Percentiles rank a stretch among this genome's conserved stretches.
These are phyloP conservation scores for Tachysurus vachellii DNA, from an alignment of 2,113 vertebrate genomes.

Conservation along the genomic window DNA sequence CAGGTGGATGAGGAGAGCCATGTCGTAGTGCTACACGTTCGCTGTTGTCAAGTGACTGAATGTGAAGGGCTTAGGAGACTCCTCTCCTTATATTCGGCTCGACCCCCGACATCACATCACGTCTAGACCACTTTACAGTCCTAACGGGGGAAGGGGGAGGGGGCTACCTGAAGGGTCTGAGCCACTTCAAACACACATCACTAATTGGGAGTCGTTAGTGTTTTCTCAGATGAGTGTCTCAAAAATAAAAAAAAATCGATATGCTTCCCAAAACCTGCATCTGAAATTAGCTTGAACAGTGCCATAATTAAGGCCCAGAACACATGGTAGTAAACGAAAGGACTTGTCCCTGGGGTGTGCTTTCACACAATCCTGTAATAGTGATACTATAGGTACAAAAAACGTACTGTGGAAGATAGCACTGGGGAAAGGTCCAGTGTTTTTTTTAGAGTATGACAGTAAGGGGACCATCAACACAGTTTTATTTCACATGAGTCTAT, in stretches of 20 bases:
- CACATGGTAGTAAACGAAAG: background rate
- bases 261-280: background rate
- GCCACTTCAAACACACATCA: slow-evolving; percentile 68
- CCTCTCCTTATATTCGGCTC: slow-evolving; percentile 50
- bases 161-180: slow-evolving; percentile 51
- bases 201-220: slow-evolving; percentile 38
- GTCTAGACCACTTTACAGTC: slow-evolving; percentile 71
- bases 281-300: background rate
- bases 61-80: background rate
- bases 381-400: background rate
- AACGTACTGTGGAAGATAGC: background rate
- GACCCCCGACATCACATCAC: slow-evolving; percentile 44
- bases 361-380: background rate
- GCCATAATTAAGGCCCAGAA: background rate
- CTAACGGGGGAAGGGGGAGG: slow-evolving; percentile 59
- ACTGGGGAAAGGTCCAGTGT: background rate
- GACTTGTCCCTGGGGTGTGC: background rate
- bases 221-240: slow-evolving; percentile 19
- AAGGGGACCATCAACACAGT: background rate
- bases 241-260: background rate
- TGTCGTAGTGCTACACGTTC: slow-evolving; percentile 34
- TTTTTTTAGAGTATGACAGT: background rate
- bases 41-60: slow-evolving; percentile 10
- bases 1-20: slow-evolving; percentile 48
- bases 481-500: background rate